Conservation (phyloP, 2,113 vertebrate species). For the Pagrus major region DNA sequence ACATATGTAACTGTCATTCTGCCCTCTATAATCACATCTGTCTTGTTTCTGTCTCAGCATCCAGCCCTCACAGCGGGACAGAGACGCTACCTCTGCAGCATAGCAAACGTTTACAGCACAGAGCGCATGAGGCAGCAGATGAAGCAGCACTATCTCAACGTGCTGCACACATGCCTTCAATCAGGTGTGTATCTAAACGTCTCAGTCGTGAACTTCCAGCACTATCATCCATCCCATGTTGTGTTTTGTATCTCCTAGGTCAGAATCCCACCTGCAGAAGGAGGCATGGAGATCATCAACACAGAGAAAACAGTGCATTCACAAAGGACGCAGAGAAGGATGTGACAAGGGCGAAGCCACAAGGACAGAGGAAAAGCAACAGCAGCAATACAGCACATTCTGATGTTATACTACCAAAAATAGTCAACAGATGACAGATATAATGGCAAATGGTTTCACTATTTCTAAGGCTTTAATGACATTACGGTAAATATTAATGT, state of each 20-base stretch:
- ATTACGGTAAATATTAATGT: neutral
- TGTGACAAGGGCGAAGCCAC: slow-evolving; percentile 12
- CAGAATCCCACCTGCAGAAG: slow-evolving; percentile 38
- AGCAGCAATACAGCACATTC: slow-evolving; percentile 22
- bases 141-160: slow-evolving; percentile 79
- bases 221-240: neutral
- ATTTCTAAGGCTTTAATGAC: neutral
- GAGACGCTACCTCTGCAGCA: slow-evolving; percentile 79
- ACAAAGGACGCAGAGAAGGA: slow-evolving; percentile 35
- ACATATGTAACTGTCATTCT: neutral
- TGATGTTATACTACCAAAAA: slow-evolving; percentile 64
- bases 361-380: slow-evolving; percentile 28
- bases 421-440: slow-evolving; percentile 43
- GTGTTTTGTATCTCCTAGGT: slow-evolving; percentile 32
- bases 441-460: neutral
- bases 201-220: neutral
- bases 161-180: slow-evolving; percentile 57
- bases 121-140: slow-evolving; percentile 79
- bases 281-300: slow-evolving; percentile 31
- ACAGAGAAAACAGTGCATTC: neutral
- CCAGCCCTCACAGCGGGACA: slow-evolving; percentile 77
- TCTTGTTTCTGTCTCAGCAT: slow-evolving; percentile 65
- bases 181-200: slow-evolving; percentile 44
- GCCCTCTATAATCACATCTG: neutral
- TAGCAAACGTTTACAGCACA: slow-evolving; percentile 81